A percentile compares a stretch with the other conserved stretches of the same genome.
These are phyloP conservation scores for Heliconius eleuchia DNA, from an alignment of 1,140 invertebrate genomes.

Conservation along the genomic window DNA sequence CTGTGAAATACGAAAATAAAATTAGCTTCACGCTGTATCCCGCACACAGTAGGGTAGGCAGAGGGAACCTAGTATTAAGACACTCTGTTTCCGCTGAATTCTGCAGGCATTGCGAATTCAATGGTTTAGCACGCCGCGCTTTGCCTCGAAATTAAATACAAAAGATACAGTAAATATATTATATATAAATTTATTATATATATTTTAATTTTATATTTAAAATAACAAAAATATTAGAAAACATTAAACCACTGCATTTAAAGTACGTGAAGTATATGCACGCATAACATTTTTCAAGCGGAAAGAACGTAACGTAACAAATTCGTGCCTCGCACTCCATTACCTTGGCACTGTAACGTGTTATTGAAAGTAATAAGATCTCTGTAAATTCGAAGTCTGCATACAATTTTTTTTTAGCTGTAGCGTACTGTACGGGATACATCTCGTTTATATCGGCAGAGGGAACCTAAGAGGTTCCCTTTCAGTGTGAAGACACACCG, in stretches of 20 bases:
- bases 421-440: no score
- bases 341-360: neutral
- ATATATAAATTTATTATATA: neutral
- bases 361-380: conserved; percentile 2
- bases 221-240: neutral
- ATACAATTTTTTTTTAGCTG: neutral
- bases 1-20: conserved; percentile 62
- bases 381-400: neutral
- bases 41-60: no score
- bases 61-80: no score
- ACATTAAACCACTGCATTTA: neutral
- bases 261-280: neutral
- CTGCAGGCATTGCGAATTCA: no score
- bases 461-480: no score
- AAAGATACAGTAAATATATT: conserved; percentile 1
- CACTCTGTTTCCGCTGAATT: no score
- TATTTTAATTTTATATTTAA: neutral
- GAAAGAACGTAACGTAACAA: conserved; percentile 1
- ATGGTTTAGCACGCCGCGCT: no score
- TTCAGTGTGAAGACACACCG: no score
- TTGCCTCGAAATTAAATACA: no score
- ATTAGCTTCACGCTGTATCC: no score
- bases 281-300: neutral
- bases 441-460: no score
- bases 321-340: conserved; percentile 12